Conservation (phyloP, 2,113 vertebrate species). For the Laticauda laticaudata region DNA sequence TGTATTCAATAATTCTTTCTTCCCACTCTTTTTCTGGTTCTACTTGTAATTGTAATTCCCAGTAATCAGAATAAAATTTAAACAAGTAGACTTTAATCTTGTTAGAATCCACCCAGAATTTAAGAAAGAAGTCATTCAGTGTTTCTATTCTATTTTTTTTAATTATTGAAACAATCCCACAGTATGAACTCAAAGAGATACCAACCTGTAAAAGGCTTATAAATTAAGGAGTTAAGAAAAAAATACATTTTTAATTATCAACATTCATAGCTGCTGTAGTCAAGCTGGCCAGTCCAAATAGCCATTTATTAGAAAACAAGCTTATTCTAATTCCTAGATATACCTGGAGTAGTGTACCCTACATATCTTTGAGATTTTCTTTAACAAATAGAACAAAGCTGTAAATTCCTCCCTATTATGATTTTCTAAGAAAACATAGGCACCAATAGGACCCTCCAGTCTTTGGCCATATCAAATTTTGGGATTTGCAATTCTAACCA, state of each 20-base stretch:
- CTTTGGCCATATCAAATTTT: neutral
- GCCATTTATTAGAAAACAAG: neutral
- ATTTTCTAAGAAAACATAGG: neutral
- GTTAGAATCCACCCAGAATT: neutral
- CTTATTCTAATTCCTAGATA: neutral
- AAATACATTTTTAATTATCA: slow-evolving; percentile 43
- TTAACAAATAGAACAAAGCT: neutral
- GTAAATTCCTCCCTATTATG: neutral
- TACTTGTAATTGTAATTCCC: neutral
- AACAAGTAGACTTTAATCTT: neutral
- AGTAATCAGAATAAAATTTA: slow-evolving; percentile 20
- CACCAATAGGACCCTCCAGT: neutral
- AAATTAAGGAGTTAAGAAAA: slow-evolving; percentile 24
- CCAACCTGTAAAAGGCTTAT: neutral
- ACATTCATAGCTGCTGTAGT: slow-evolving; percentile 16
- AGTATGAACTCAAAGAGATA: neutral
- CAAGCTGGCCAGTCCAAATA: neutral
- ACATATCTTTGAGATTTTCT: neutral
- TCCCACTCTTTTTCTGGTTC: neutral
- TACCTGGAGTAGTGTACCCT: neutral
- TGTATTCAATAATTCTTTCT: neutral
- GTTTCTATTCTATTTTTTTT: neutral
- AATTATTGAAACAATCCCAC: neutral
- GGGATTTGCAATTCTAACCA: neutral
- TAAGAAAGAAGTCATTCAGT: neutral